These are phyloP conservation scores for Pterocles orientalis DNA, from an alignment of 2,113 vertebrate species.

Conservation along the genomic window DNA sequence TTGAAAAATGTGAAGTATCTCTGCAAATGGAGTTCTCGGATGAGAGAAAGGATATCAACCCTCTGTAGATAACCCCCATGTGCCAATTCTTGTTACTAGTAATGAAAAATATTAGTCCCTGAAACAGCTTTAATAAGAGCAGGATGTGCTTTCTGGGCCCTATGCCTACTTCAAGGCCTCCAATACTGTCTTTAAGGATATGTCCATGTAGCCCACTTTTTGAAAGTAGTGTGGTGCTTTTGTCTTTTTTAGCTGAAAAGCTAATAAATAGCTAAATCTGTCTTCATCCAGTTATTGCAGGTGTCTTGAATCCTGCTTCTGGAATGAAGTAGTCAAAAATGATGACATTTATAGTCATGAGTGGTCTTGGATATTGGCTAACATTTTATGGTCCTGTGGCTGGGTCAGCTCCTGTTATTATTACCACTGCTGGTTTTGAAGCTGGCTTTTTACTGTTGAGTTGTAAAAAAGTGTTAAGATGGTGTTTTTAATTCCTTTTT, in stretches of 20 bases:
- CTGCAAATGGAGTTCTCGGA: background rate
- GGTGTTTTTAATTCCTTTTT: background rate
- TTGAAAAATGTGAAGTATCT: background rate
- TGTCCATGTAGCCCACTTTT: background rate
- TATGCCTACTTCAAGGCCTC: background rate
- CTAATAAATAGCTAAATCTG: background rate
- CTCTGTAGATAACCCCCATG: background rate
- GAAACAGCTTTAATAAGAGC: background rate
- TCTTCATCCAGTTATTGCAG: background rate
- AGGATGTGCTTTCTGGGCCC: background rate
- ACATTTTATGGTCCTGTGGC: background rate
- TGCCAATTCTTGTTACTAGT: background rate
- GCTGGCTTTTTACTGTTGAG: background rate
- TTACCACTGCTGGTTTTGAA: background rate
- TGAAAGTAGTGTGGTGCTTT: background rate
- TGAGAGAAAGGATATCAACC: background rate
- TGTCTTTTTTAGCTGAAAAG: background rate
- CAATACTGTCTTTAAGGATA: background rate
- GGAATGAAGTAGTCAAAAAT: background rate
- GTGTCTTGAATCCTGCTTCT: conserved; percentile 8
- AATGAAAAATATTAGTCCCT: background rate
- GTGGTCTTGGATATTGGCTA: background rate
- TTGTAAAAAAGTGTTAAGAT: background rate
- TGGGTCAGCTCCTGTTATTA: background rate
- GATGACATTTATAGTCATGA: background rate